Conservation (phyloP, 2,888 invertebrate genomes). For the Troides aeacus region DNA sequence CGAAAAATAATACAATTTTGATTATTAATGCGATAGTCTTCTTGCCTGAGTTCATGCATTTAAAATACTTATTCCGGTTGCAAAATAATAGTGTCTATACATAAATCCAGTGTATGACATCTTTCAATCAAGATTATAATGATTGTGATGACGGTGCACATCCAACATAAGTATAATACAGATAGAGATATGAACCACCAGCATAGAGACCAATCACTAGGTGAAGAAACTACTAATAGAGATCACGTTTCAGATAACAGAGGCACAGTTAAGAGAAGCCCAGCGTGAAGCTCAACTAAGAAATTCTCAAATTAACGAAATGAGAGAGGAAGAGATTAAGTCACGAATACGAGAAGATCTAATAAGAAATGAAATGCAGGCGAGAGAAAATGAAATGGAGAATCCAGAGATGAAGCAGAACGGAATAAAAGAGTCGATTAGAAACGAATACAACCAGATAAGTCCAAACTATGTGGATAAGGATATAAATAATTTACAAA, state of each 20-base stretch:
- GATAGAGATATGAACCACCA: no score
- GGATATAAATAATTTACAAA: slow-evolving; percentile 30
- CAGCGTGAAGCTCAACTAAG: slow-evolving; percentile 14
- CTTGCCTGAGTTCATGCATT: no score
- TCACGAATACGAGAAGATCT: slow-evolving; percentile 10
- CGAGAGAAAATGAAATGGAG: slow-evolving; percentile 4
- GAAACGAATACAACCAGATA: slow-evolving; percentile 7
- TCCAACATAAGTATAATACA: no score
- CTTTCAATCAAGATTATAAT: no score
- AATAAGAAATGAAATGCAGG: slow-evolving; percentile 7
- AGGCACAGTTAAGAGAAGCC: slow-evolving; percentile 23
- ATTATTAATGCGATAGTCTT: no score
- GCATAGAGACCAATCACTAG: no score
- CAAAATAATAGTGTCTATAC: no score
- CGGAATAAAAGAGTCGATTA: background rate
- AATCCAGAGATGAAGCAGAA: slow-evolving; percentile 7
- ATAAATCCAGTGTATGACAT: no score
- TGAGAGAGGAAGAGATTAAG: slow-evolving; percentile 18
- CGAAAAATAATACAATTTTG: no score
- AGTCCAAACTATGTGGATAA: slow-evolving; percentile 29
- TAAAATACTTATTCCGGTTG: no score
- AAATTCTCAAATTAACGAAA: slow-evolving; percentile 13
- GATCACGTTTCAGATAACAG: slow-evolving; percentile 12
- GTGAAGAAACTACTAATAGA: background rate
- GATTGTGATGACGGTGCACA: no score